These are phyloP conservation scores for Rhinoraja longicauda DNA, from an alignment of 2,797 vertebrate species.

Conservation along the genomic window DNA sequence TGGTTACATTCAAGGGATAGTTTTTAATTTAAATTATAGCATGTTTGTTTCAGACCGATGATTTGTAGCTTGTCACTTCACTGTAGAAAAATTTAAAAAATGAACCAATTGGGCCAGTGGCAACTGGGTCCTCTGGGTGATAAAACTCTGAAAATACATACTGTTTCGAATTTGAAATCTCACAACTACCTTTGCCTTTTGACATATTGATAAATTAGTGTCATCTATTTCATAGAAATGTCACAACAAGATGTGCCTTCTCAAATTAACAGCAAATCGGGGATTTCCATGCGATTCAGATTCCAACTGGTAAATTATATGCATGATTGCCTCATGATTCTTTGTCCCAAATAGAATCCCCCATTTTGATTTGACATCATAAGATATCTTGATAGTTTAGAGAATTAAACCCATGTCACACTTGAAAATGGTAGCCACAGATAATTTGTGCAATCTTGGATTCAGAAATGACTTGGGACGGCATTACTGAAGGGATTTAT, in stretches of 20 bases:
- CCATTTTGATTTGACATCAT: neutral
- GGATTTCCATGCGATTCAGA: neutral
- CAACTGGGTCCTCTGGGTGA: neutral
- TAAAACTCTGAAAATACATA: neutral
- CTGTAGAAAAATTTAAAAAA: conserved; percentile 19
- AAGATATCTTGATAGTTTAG: neutral
- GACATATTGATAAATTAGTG: neutral
- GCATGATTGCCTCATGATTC: neutral
- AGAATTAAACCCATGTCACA: neutral
- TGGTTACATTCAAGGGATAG: neutral
- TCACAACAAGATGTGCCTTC: neutral
- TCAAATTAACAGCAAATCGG: neutral
- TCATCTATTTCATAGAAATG: neutral
- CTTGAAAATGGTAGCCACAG: neutral
- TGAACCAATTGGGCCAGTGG: neutral
- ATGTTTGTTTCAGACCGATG: conserved; percentile 17
- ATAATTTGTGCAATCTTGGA: neutral
- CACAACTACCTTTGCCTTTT: neutral
- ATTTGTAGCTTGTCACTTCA: conserved; percentile 31
- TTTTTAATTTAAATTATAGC: conserved; percentile 34
- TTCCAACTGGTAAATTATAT: neutral
- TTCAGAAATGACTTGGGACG: neutral
- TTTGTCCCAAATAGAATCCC: neutral
- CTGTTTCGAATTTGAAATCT: neutral
- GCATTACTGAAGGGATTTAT: neutral